Base-by-base conservation (phyloP, 2,888 invertebrate genomes). In the Metacarcinus magister region DNA sequence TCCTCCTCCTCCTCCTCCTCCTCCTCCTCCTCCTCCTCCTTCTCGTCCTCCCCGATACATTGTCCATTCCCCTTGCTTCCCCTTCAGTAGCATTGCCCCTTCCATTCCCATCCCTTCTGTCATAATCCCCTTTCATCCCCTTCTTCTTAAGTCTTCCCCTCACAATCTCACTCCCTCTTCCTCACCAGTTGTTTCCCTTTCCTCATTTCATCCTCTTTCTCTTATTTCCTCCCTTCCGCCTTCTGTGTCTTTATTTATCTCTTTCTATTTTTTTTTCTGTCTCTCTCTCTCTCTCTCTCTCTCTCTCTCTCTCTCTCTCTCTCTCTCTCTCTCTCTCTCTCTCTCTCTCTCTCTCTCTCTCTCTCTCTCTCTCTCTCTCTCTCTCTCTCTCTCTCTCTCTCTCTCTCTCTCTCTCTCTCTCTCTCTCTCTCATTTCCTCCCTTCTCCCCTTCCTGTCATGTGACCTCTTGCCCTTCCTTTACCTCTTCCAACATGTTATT, bases 331-430 rank as follows among this genome's bases (percentile, higher is more conserved):
- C 60, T 60, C 60, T 67, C 67, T 67, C 67, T 67, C 67, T 67
- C 67, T 67, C 67, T 67, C 67, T 67, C 67, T 67, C 67, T 67
- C 67, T 67, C 67, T 67, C 67, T 67, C 67, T 67, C 67, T 67
- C 67, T 67, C 67, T 67, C 67, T 67, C 67, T 67, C 67, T 67
- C 67, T 67, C 67, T 67, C 67, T 67, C 67, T 67, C 67, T 67
- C 67, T 67, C 67, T 67, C 67, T 67, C 67, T 67, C 67, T 67
- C 67, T 67, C 67, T 67, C 67, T 67, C 67, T 67, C 67, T 67
- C 67, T 67, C 67, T 67, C 67, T 67, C 67, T 67, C 67, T 67
- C 67, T 67, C 67, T 67, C 7, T n/a, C n/a, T 67, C 16, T 67
- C n/a, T 67, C 67, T 67, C 10, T 67, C 5, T n/a, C 10, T 23